These are phyloP conservation scores for Temnothorax rugatulus DNA, from an alignment of 2,888 invertebrate species.

Conservation along the genomic window DNA sequence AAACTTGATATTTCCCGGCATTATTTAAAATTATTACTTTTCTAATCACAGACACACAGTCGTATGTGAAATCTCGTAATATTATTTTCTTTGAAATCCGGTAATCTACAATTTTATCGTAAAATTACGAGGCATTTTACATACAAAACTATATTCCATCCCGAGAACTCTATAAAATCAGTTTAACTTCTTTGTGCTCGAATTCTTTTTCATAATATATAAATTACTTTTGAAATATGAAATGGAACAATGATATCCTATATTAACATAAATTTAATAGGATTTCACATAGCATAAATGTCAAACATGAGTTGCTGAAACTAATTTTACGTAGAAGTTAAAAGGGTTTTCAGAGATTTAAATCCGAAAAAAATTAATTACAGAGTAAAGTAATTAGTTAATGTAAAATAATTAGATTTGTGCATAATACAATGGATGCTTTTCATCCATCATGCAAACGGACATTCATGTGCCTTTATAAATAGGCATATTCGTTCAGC, in stretches of 20 bases:
- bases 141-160: not conserved
- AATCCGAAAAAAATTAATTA: constrained; percentile 1
- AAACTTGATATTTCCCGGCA: constrained; percentile 4
- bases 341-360: not conserved
- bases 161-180: not conserved
- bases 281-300: not conserved
- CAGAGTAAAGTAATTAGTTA: not conserved
- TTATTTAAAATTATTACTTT: constrained; percentile 21
- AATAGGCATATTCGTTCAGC: not conserved
- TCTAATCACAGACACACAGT: not conserved
- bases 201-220: not conserved
- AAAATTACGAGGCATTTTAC: not conserved
- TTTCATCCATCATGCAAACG: constrained; percentile 7
- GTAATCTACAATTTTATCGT: not conserved
- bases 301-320: not conserved
- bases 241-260: not conserved
- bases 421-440: not conserved
- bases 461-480: not conserved
- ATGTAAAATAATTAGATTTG: not conserved
- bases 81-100: constrained; percentile 12
- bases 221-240: not conserved
- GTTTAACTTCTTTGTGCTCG: not conserved
- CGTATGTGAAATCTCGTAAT: not conserved
- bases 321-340: not conserved
- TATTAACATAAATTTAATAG: not conserved